These are phyloP conservation scores for Lymantria monacha DNA, from an alignment of 2,888 invertebrate species.

Conservation along the genomic window DNA sequence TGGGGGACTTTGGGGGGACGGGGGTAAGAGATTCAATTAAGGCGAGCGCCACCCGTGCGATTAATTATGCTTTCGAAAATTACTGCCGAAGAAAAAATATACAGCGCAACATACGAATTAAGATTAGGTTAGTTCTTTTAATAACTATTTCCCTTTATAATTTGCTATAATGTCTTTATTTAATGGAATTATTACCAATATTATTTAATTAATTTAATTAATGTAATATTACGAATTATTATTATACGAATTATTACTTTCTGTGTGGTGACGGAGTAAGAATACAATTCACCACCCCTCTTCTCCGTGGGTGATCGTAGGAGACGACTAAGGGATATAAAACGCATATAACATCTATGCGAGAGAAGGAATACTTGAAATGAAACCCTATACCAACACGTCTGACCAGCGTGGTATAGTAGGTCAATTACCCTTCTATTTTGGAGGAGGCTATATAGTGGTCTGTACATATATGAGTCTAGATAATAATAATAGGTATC, in stretches of 20 bases:
- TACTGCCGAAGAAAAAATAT: slow-evolving; percentile 48
- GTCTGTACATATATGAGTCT: too few species aligned
- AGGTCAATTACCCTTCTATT: too few species aligned
- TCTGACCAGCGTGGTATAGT: too few species aligned
- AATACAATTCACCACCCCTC: background rate
- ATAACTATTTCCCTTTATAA: background rate
- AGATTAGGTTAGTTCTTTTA: slow-evolving; percentile 7
- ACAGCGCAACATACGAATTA: slow-evolving; percentile 7
- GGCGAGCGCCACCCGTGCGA: slow-evolving; percentile 63
- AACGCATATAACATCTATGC: too few species aligned
- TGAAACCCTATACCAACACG: too few species aligned
- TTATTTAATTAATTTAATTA: too few species aligned
- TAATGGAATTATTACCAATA: too few species aligned
- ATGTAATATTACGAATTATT: too few species aligned
- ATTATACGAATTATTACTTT: too few species aligned
- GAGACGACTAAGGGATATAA: background rate
- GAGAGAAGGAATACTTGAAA: too few species aligned
- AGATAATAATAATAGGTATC: too few species aligned
- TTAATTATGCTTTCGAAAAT: slow-evolving; percentile 73
- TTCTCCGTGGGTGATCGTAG: background rate
- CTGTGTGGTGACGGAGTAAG: background rate
- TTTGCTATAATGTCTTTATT: background rate
- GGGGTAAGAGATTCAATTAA: slow-evolving; percentile 76
- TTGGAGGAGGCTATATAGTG: too few species aligned
- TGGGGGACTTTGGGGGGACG: slow-evolving; percentile 57